phyloP scores from a whole-genome alignment of 2,113 vertebrate species.

The Ranitomeya imitator region DNA sequence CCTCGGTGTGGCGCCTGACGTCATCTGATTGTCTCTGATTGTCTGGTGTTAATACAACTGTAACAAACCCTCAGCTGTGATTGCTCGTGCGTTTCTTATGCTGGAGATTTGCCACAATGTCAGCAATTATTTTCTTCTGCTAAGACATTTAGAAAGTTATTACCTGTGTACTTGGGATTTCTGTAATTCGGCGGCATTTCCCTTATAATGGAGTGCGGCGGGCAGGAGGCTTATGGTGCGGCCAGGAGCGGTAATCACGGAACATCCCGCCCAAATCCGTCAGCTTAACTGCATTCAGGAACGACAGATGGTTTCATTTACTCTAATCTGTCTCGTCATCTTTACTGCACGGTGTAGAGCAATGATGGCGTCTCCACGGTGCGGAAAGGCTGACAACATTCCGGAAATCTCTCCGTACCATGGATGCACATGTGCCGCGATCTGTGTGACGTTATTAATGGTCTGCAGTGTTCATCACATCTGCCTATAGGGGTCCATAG shows the following conservation, averaged over 20 bases:
- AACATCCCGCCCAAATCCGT: neutral
- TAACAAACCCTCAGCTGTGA: neutral
- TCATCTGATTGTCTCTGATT: no score
- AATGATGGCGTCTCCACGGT: neutral
- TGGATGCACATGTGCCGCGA: no score
- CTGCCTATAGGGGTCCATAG: neutral
- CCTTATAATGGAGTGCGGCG: constrained; percentile 1
- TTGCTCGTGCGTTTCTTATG: neutral
- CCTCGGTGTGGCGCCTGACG: no score
- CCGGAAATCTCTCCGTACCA: neutral
- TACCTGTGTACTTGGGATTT: neutral
- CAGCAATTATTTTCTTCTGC: neutral
- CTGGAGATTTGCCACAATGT: neutral
- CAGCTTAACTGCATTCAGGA: neutral
- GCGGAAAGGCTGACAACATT: neutral
- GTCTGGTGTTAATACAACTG: no score
- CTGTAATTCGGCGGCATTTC: neutral
- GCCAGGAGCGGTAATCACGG: neutral
- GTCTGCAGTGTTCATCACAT: neutral
- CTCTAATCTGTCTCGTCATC: neutral
- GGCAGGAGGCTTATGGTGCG: neutral
- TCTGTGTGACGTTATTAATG: no score
- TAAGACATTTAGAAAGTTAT: constrained; percentile 7
- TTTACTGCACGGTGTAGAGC: neutral
- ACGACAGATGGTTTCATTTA: constrained; percentile 2